Evolutionary conservation across 1,140 invertebrate genomes (phyloP).

Genomic region (Drosophila ercepeae): DNA sequence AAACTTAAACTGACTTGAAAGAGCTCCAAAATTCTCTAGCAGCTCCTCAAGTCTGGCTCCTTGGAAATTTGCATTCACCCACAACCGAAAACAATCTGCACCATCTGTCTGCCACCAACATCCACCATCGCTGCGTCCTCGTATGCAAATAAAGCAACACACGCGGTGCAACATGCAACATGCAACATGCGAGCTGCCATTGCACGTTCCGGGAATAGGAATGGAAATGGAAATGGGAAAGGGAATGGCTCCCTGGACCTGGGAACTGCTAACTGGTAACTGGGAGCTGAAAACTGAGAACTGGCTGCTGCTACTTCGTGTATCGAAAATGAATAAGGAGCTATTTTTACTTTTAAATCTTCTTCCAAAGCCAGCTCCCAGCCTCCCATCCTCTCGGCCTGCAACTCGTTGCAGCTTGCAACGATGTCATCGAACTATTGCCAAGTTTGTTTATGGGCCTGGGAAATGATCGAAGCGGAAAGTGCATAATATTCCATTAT

Average conservation of each 20-base stretch:
- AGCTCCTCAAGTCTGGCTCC: constrained; percentile 13
- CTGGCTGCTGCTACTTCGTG: constrained; percentile 39
- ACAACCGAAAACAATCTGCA: constrained; percentile 29
- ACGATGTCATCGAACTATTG: constrained; percentile 78
- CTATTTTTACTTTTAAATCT: constrained; percentile 83
- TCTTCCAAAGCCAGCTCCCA: constrained; percentile 31
- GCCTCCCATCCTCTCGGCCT: too few species aligned
- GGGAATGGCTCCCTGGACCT: constrained; percentile 10
- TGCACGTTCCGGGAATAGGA: constrained; percentile 58
- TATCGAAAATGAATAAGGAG: constrained; percentile 80
- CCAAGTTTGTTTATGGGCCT: constrained; percentile 53
- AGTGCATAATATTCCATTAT: constrained; percentile 52
- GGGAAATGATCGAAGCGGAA: constrained; percentile 30
- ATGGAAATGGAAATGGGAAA: constrained; percentile 32
- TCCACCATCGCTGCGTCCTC: constrained; percentile 27
- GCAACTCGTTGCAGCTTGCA: constrained; percentile 49
- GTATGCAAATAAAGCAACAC: constrained; percentile 76
- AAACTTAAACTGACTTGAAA: not conserved
- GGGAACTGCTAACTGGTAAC: too few species aligned
- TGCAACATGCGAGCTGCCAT: constrained; percentile 55
- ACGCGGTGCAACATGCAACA: constrained; percentile 73
- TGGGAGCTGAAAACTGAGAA: not conserved
- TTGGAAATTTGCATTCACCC: constrained; percentile 50
- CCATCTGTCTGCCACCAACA: constrained; percentile 35
- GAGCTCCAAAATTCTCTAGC: not conserved